Evolutionary conservation across 2,888 invertebrate species (phyloP).

Genomic region (Linnaemya vulpina): DNA sequence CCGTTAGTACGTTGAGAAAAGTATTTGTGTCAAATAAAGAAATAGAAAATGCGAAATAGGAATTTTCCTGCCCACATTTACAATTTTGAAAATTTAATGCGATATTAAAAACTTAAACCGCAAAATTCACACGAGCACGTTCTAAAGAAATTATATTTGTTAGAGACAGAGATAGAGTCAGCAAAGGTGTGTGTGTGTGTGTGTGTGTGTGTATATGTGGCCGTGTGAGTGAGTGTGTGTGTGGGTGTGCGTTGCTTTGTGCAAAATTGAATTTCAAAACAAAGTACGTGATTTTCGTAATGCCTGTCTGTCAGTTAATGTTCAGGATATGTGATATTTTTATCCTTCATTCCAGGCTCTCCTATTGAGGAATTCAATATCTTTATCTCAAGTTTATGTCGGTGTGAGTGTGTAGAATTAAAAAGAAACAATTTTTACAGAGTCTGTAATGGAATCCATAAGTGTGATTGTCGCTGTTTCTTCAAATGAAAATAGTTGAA

Average conservation of each 20-base stretch:
- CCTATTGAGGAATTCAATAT: slow-evolving; percentile 18
- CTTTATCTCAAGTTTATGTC: neutral
- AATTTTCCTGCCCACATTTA: neutral
- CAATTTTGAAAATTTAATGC: neutral
- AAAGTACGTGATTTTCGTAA: slow-evolving; percentile 38
- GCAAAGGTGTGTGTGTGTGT: neutral
- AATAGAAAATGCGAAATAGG: neutral
- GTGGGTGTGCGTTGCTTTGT: neutral
- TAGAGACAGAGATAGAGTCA: neutral
- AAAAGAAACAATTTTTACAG: no score
- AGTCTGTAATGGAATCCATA: no score
- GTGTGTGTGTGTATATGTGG: neutral
- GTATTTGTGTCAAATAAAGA: neutral
- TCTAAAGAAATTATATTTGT: neutral
- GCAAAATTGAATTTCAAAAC: slow-evolving; percentile 24
- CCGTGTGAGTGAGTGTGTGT: neutral
- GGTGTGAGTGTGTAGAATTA: neutral
- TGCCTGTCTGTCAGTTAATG: neutral
- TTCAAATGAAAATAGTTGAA: slow-evolving; percentile 10
- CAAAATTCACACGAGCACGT: neutral
- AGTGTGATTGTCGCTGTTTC: neutral
- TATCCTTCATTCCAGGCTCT: neutral
- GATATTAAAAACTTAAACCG: neutral
- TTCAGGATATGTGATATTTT: slow-evolving; percentile 19
- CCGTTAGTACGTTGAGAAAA: neutral